Conservation (phyloP, 2,113 vertebrate genomes). For the Bungarus multicinctus region DNA sequence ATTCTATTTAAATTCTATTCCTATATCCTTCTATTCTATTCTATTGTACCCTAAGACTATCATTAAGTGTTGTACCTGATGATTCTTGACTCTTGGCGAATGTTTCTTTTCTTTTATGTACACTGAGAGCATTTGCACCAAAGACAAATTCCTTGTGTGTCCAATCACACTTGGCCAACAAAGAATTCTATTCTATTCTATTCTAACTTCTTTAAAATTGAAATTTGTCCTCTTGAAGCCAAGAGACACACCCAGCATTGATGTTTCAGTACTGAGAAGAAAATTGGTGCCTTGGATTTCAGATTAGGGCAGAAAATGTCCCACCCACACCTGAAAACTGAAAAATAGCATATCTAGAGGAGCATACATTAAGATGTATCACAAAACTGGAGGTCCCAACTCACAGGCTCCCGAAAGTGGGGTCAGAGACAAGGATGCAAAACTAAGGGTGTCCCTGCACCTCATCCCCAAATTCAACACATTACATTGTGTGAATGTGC, state of each 20-base stretch:
- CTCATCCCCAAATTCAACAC: not conserved
- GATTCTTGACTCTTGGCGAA: too few relatives aligned
- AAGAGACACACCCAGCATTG: not conserved
- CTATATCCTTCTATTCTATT: too few relatives aligned
- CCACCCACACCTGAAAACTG: not conserved
- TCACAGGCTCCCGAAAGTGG: not conserved
- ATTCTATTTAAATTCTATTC: too few relatives aligned
- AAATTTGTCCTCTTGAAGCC: not conserved
- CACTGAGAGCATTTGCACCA: too few relatives aligned
- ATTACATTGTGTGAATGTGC: not conserved
- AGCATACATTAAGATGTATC: not conserved
- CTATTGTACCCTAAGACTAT: too few relatives aligned
- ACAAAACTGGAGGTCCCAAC: not conserved
- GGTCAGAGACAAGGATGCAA: not conserved
- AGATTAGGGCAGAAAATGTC: not conserved
- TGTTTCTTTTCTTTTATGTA: too few relatives aligned
- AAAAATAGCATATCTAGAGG: not conserved
- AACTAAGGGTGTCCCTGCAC: not conserved
- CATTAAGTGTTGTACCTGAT: too few relatives aligned
- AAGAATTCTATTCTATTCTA: too few relatives aligned
- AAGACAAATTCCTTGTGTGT: too few relatives aligned
- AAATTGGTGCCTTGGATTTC: not conserved
- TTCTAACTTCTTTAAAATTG: not conserved
- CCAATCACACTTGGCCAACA: too few relatives aligned
- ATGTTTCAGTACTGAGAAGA: not conserved